Evolutionary conservation across 2,888 invertebrate species (phyloP), one percentile per base, ranked within the genome.

Genomic region (Pyralis farinalis): DNA sequence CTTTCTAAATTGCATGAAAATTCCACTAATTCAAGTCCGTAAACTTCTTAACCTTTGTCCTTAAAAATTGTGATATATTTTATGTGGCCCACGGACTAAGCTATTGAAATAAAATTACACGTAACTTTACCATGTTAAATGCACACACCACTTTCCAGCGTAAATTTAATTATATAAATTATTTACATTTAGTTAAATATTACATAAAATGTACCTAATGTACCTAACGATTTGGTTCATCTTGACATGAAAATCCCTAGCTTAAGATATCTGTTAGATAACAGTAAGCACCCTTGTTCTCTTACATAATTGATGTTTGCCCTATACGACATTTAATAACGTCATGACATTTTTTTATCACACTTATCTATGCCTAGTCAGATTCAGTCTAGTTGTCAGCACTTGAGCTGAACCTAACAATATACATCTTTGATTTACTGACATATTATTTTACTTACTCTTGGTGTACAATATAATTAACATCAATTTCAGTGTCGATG

Each of bases 261-360:
- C 27, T 34, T 33, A 20, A 20, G 27, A 9, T 33, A 33, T 10
- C 9, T 9, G 36, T 28, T 10, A 32, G 16, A 34, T 39, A 50
- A 47, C 42, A 48, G 37, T 56, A 59, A 54, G 54, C 55, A 59
- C 55, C 55, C 46, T 45, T 48, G 48, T 50, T 46, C 32, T 42
- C 48, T 37, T 34, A 49, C 20, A 21, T 31, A 37, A 37, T 37
- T 31, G 30, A 31, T 37, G 32, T 32, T 32, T 32, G 2, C 20
- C 7, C 7, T 25, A 25, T 5, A n/a, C n/a, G n/a, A 7, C 8
- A 25, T 25, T 8, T n/a, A 25, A 4, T 25, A n/a, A 3, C 25
- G 25, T 25, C 25, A 25, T 25, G 7, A 25, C 25, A 2, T 16
- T 16, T 16, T 16, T 16, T 16, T 16, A 16, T 25, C 25, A 25